Evolutionary conservation across 1,140 invertebrate species (phyloP).

Genomic region (Aphis craccivora): DNA sequence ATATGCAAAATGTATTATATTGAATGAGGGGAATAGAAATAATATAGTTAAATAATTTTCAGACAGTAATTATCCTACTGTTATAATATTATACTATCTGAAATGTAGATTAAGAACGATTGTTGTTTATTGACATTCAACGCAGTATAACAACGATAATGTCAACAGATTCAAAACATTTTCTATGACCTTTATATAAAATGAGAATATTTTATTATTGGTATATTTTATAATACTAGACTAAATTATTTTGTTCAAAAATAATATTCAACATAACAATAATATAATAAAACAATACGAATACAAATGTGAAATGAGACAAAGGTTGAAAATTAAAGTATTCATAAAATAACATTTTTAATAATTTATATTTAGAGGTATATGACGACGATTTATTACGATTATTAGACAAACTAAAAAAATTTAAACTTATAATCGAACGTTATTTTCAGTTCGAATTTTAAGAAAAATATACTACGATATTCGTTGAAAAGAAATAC

Average conservation of each 20-base stretch:
- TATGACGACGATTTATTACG: background rate
- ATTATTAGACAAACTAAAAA: background rate
- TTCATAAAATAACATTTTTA: background rate
- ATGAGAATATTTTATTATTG: background rate
- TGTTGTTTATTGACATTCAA: background rate
- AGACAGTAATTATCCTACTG: background rate
- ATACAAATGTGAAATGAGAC: background rate
- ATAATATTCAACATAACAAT: background rate
- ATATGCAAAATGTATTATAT: background rate
- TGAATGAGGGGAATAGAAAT: background rate
- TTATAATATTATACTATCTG: background rate
- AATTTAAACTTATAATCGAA: background rate
- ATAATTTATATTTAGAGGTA: too few relatives aligned
- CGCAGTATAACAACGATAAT: background rate
- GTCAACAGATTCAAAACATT: background rate
- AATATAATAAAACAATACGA: too few relatives aligned
- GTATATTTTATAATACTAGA: background rate
- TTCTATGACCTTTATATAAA: background rate
- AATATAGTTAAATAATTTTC: background rate
- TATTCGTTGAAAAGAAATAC: background rate
- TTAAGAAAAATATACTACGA: background rate
- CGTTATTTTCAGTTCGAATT: background rate
- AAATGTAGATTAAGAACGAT: background rate
- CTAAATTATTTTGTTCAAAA: background rate
- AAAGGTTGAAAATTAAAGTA: background rate